Evolutionary conservation across 2,797 vertebrate genomes (phyloP).

Genomic region (Hirundo rustica): DNA sequence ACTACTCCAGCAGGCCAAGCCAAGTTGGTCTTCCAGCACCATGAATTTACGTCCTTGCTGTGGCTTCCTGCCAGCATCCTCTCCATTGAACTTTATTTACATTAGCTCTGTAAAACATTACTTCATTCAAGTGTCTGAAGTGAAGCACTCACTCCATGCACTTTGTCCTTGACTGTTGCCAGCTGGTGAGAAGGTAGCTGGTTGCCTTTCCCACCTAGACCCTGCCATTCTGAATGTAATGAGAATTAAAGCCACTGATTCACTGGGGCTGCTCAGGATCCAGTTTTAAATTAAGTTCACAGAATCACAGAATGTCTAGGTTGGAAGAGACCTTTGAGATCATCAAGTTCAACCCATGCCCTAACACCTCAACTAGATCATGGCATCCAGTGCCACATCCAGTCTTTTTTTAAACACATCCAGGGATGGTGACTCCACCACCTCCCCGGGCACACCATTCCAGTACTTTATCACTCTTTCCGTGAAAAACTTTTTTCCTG

Average conservation of each 20-base stretch:
- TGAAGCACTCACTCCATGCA: neutral
- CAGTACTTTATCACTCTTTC: too few species aligned
- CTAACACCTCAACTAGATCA: too few species aligned
- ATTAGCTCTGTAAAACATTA: slow-evolving; percentile 44
- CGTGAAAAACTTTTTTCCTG: too few species aligned
- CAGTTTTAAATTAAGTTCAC: neutral
- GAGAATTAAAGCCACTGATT: neutral
- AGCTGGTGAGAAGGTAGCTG: slow-evolving; percentile 4
- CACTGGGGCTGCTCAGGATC: neutral
- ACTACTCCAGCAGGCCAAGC: slow-evolving; percentile 1
- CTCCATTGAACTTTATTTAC: slow-evolving; percentile 49
- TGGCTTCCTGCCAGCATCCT: slow-evolving; percentile 29
- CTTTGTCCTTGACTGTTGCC: neutral
- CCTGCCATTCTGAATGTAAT: neutral
- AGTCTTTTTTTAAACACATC: too few species aligned
- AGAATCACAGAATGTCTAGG: too few species aligned
- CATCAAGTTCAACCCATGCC: too few species aligned
- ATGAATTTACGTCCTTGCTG: slow-evolving; percentile 25
- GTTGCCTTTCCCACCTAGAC: neutral
- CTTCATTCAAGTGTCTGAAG: slow-evolving; percentile 31
- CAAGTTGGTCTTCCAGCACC: slow-evolving; percentile 2
- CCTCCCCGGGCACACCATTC: too few species aligned
- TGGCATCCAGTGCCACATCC: too few species aligned
- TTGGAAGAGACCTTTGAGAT: too few species aligned
- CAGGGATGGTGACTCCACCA: too few species aligned